phyloP scores from a whole-genome alignment of 1,140 invertebrate genomes.

The Drosophila tsacasi region DNA sequence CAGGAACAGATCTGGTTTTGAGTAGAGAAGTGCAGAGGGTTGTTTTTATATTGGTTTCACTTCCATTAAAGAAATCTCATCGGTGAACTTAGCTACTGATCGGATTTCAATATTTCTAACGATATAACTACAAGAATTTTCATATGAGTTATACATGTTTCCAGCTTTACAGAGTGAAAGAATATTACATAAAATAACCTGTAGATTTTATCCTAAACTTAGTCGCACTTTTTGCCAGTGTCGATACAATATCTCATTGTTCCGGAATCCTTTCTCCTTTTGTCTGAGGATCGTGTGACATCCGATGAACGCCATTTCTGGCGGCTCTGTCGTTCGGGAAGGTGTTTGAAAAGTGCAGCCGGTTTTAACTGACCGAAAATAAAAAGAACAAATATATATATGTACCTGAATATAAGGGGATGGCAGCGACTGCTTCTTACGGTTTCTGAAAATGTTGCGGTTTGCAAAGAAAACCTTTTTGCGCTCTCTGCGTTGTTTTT shows the following conservation, averaged over 20 bases:
- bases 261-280: slow-evolving; percentile 23
- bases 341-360: slow-evolving; percentile 73
- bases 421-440: slow-evolving; percentile 56
- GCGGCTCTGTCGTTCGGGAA: slow-evolving; percentile 38
- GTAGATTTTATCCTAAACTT: neutral
- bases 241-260: neutral
- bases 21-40: neutral
- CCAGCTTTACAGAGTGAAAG: no score
- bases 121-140: neutral
- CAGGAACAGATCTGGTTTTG: neutral
- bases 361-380: slow-evolving; percentile 32
- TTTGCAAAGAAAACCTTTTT: slow-evolving; percentile 74
- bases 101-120: neutral
- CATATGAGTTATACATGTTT: neutral
- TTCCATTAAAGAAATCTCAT: neutral
- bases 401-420: neutral
- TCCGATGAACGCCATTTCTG: slow-evolving; percentile 57
- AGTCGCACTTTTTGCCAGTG: neutral
- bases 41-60: neutral
- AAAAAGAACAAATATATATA: neutral
- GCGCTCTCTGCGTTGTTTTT: slow-evolving; percentile 6
- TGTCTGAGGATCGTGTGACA: slow-evolving; percentile 38
- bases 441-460: slow-evolving; percentile 81
- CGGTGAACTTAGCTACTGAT: neutral
- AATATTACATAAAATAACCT: neutral